Evolutionary conservation across 2,888 invertebrate species (phyloP).

Genomic region (Nemapogon koenigi): DNA sequence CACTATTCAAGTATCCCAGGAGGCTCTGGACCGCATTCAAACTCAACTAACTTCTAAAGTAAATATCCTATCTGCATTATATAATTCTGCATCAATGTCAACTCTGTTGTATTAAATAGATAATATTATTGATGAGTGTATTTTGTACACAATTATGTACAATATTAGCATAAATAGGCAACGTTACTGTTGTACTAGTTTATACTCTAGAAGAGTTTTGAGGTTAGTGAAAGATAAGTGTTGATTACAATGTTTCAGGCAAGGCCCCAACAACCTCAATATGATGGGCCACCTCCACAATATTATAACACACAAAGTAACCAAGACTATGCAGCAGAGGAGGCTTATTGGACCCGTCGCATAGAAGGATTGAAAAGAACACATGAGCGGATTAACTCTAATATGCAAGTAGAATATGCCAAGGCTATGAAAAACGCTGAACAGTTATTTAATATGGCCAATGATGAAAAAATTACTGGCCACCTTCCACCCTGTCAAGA

Average conservation of each 20-base stretch:
- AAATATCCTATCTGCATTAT: slow-evolving; percentile 48
- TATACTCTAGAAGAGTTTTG: too few relatives aligned
- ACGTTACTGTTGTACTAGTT: too few relatives aligned
- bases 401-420: slow-evolving; percentile 49
- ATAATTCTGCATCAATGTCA: slow-evolving; percentile 58
- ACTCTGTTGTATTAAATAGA: slow-evolving; percentile 28
- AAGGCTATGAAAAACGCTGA: slow-evolving; percentile 51
- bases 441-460: slow-evolving; percentile 38
- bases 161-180: too few relatives aligned
- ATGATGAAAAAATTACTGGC: slow-evolving; percentile 36
- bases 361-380: slow-evolving; percentile 47
- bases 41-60: slow-evolving; percentile 45
- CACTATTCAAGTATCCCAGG: slow-evolving; percentile 56
- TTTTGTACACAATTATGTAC: too few relatives aligned
- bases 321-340: slow-evolving; percentile 41
- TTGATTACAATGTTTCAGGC: too few relatives aligned
- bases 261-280: slow-evolving; percentile 28
- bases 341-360: slow-evolving; percentile 50
- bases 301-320: slow-evolving; percentile 31
- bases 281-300: slow-evolving; percentile 25
- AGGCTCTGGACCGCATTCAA: slow-evolving; percentile 55
- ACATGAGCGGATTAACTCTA: slow-evolving; percentile 46
- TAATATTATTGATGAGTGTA: too few relatives aligned
- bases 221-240: too few relatives aligned
- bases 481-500: slow-evolving; percentile 52